Evolutionary conservation across 2,113 vertebrate genomes (phyloP), one percentile per base, ranked within the genome.

Genomic region (Alethe castanea): DNA sequence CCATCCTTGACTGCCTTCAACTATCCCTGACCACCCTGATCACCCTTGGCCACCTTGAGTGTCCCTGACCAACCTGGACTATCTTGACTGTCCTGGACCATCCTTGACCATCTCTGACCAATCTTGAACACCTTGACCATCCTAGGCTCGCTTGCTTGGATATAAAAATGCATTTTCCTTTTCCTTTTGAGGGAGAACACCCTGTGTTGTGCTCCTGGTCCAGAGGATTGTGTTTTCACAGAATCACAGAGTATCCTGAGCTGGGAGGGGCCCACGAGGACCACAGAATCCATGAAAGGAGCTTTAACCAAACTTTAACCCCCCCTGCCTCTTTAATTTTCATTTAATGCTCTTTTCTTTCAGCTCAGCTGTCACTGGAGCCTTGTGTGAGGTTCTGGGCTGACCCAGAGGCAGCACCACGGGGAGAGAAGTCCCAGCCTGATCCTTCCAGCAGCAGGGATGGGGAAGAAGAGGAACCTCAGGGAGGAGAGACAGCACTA

Each of bases 321-420:
- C 3, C 1, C 4, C 0, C 1, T 0, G 0, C 4, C 38, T 52
- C 12, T 12, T 80, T 35, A 4, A 5, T 77, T 62, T 83, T 45
- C 15, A 35, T 56, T 24, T 22, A 10, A 25, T 2, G 8, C 0
- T 0, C 7, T 65, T 92, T 77, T 52, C 4, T 52, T 77, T 28
- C 12, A 57, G 72, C 40, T 77, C 61, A 4, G 42, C 24, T 10
- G 9, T 45, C 38, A 15, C 13, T 6, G 8, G 56, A 74, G 42
- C 28, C 10, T 12, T 9, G 19, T 5, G 6, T 3, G 14, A 15
- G 4, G 3, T 12, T 52, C 54, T 42, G 45, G 24, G 38, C 42
- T 19, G 28, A 29, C 8, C 31, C 3, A 62, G 85, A 59, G 74
- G 18, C 19, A 7, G 73, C 83, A 59, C 0, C 2, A 5, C 2